Evolutionary conservation across 2,113 vertebrate genomes (phyloP).

Genomic region (Cryptoleucopteryx plumbea): DNA sequence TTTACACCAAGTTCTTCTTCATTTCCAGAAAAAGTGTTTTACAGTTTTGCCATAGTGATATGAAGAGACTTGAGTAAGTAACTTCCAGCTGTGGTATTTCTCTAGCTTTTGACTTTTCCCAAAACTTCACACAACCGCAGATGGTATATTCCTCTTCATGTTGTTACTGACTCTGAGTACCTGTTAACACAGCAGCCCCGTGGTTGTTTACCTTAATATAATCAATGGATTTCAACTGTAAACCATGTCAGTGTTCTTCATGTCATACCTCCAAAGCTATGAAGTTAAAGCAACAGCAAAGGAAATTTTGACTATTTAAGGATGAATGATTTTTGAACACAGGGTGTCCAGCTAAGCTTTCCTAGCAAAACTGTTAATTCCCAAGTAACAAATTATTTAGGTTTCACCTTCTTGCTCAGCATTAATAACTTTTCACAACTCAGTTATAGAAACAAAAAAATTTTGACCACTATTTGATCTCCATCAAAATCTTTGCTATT

Average conservation of each 20-base stretch:
- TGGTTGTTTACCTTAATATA: background rate
- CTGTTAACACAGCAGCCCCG: background rate
- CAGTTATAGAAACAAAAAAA: background rate
- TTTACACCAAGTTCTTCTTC: background rate
- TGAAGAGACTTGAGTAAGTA: background rate
- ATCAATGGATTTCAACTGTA: background rate
- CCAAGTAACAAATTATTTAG: background rate
- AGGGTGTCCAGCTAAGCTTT: background rate
- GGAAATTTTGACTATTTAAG: background rate
- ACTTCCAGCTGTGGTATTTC: background rate
- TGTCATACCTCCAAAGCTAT: background rate
- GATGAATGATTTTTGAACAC: background rate
- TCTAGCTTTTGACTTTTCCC: background rate
- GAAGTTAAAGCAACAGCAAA: background rate
- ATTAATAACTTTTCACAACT: background rate
- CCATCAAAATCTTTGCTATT: background rate
- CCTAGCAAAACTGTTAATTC: background rate
- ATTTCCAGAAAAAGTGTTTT: background rate
- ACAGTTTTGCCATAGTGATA: background rate
- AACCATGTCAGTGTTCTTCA: background rate
- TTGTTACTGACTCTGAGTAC: fast-evolving
- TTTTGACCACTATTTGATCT: background rate
- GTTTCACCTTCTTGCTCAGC: background rate
- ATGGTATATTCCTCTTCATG: background rate
- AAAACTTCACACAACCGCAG: background rate